Conservation (phyloP, 2,888 invertebrate genomes). For the Acronicta aceris region DNA sequence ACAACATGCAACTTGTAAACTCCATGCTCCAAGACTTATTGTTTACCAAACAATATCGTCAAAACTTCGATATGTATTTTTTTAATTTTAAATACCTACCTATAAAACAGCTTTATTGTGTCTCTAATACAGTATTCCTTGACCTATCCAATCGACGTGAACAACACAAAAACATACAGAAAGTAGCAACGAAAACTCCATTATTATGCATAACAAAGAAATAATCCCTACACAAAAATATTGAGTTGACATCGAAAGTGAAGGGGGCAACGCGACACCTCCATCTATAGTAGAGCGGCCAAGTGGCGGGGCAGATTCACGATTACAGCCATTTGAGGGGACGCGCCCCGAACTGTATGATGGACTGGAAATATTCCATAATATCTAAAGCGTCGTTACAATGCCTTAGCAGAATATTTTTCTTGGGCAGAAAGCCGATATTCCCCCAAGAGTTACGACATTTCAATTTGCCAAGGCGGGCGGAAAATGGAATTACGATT, state of each 20-base stretch:
- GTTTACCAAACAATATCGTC: background rate
- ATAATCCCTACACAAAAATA: slow-evolving; percentile 58
- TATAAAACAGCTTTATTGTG: background rate
- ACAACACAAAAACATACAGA: slow-evolving; percentile 8
- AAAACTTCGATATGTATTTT: background rate
- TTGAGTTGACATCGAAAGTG: slow-evolving; percentile 67
- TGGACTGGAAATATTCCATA: slow-evolving; percentile 87
- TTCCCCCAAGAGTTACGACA: slow-evolving; percentile 90
- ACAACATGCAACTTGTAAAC: background rate
- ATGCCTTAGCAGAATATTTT: slow-evolving; percentile 88
- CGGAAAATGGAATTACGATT: slow-evolving; percentile 90
- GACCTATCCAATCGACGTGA: slow-evolving; percentile 20
- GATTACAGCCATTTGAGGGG: slow-evolving; percentile 81
- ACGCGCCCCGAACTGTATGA: slow-evolving; percentile 80
- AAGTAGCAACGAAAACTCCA: slow-evolving; percentile 47
- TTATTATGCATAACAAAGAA: slow-evolving; percentile 57
- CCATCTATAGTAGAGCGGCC: slow-evolving; percentile 64
- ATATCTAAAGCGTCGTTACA: slow-evolving; percentile 86
- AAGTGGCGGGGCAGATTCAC: slow-evolving; percentile 79
- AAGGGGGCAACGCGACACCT: slow-evolving; percentile 64
- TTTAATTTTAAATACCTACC: background rate
- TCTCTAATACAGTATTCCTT: slow-evolving; percentile 1
- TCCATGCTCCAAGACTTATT: background rate
- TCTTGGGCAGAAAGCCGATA: slow-evolving; percentile 89
- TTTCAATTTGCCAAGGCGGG: slow-evolving; percentile 90